Base-by-base conservation (phyloP, 1,140 invertebrate genomes). In the Scaptomyza pallida region DNA sequence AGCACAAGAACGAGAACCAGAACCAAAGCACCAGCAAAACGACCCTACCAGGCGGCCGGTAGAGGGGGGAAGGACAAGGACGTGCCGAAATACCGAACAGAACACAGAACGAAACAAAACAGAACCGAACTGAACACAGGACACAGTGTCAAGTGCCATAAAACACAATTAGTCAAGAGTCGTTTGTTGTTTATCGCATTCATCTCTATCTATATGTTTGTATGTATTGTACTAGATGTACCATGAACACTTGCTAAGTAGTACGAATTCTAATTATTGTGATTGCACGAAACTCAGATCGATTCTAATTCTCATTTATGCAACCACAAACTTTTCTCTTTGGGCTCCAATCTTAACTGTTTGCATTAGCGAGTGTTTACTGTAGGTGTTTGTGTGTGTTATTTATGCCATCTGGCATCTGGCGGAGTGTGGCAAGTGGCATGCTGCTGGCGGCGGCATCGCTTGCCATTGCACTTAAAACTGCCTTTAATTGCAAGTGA, bases 91-190 rank as follows among this genome's bases (percentile, higher is more conserved):
- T 40, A 30, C 8, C 8, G 2, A 30, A 30, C 23, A 0, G 23
- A 26, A 26, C 23, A 30, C 26, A 30, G 8, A 30, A 21, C 19
- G 4, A 30, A 30, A 30, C 26, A 30, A 6, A 6, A 30, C 26
- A 30, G 26, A 6, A 30, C 6, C 6, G 26, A 6, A 9, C 23
- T 13, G n/a, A 26, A 12, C 16, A 5, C 19, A 33, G 9, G 15
- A 16, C 13, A 41, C 47, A 55, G 59, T 63, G 65, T 64, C 60
- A 64, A 70, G 60, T 48, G 51, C 44, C 51, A 64, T 70, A 63
- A 64, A 64, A 64, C 60, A 70, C 60, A 64, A 70, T 70, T 70
- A 70, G 67, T 70, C 67, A 64, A 63, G 44, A 56, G 60, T 56
- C 50, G 50, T 51, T 60, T 26, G 50, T 60, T 70, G 59, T 61